Percentiles rank a stretch among this genome's conserved stretches.
These are phyloP conservation scores for Atta texana DNA, from an alignment of 1,140 invertebrate genomes.

Conservation along the genomic window DNA sequence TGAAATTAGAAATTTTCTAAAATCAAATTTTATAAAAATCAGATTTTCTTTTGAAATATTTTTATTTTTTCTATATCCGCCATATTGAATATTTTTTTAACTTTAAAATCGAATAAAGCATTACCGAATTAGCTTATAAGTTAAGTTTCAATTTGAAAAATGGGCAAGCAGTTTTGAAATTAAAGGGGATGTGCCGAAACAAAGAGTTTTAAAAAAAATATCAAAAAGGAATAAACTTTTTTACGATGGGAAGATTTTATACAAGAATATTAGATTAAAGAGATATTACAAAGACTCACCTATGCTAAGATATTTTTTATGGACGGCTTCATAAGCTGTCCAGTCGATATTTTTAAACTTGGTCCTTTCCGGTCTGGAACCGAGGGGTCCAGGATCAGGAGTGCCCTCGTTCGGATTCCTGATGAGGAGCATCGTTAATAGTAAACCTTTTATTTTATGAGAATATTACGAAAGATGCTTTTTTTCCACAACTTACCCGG, in stretches of 20 bases:
- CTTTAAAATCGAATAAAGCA: too few relatives aligned
- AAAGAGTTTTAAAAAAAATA: not conserved
- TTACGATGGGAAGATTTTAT: not conserved
- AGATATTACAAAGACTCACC: constrained; percentile 86
- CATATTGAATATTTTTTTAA: too few relatives aligned
- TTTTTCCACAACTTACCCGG: constrained; percentile 91
- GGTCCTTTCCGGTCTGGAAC: constrained; percentile 90
- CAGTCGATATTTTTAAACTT: constrained; percentile 95
- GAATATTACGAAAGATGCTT: not conserved
- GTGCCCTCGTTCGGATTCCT: constrained; percentile 95
- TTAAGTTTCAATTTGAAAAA: too few relatives aligned
- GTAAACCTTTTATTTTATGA: constrained; percentile 16
- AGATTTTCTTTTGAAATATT: too few relatives aligned
- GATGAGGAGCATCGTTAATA: constrained; percentile 51
- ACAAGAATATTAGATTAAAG: not conserved
- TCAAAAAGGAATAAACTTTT: not conserved
- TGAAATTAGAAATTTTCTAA: too few relatives aligned
- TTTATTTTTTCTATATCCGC: too few relatives aligned
- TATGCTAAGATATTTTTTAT: constrained; percentile 96
- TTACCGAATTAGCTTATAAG: too few relatives aligned
- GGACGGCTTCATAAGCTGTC: constrained; percentile 96
- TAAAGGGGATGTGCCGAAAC: too few relatives aligned
- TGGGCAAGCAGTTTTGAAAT: too few relatives aligned
- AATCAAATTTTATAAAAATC: too few relatives aligned
- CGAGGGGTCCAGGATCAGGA: constrained; percentile 89